A percentile compares a stretch with the other conserved stretches of the same genome.
These are phyloP conservation scores for Chironomus riparius DNA, from an alignment of 2,888 invertebrate genomes.

Conservation along the genomic window DNA sequence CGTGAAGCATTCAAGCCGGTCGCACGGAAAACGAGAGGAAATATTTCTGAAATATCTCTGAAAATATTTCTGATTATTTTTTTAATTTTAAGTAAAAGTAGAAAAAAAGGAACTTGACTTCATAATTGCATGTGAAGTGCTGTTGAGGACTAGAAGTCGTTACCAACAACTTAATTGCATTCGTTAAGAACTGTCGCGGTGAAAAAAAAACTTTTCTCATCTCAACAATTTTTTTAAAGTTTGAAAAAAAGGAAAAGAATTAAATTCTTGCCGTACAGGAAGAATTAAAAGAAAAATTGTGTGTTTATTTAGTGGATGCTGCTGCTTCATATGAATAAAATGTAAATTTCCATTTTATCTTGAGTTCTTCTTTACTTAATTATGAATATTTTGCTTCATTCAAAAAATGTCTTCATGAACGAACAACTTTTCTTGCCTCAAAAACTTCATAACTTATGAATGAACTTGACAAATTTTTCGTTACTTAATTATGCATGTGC, in stretches of 20 bases:
- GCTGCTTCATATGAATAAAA: background rate
- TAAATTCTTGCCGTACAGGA: background rate
- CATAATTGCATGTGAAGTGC: too few species aligned
- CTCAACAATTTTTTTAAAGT: background rate
- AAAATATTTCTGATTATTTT: background rate
- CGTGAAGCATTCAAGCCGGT: conserved; percentile 21
- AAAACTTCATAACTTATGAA: too few species aligned
- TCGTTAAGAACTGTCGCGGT: background rate
- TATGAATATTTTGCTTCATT: too few species aligned
- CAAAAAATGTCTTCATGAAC: too few species aligned
- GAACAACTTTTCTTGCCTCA: too few species aligned
- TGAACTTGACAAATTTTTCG: too few species aligned
- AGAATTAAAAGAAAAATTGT: background rate
- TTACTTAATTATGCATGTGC: too few species aligned
- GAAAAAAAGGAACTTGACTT: too few species aligned
- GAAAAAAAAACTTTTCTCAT: background rate
- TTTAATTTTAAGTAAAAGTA: background rate
- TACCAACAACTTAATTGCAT: background rate
- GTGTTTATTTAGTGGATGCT: background rate
- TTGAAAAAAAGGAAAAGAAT: background rate
- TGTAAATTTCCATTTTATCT: background rate
- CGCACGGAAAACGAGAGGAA: background rate
- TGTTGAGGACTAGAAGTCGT: too few species aligned
- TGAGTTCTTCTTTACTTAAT: background rate
- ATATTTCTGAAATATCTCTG: too few species aligned